Evolutionary conservation across 2,113 vertebrate species (phyloP), one percentile per base, ranked within the genome.

Genomic region (Lichenostomus cassidix): DNA sequence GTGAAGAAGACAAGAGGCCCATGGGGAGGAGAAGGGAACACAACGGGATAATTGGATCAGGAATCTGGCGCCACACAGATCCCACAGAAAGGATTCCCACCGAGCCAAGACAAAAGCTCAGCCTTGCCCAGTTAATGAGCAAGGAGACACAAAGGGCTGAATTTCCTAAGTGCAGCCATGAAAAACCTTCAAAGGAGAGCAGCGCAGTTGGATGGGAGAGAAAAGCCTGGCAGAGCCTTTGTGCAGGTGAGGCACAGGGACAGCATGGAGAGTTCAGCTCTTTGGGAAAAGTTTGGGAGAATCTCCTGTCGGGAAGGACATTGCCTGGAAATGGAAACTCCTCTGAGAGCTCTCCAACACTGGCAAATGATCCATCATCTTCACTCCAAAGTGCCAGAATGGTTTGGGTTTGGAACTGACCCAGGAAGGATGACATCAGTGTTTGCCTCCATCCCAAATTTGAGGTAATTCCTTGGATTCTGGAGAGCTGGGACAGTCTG

Each of bases 1-100:
- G 5, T 37, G 75, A 92, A 77, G 91, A 74, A 92, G 71, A 55
- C 75, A 58, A 68, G 96, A 92, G 90, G 73, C 87, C 35, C 25
- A 2, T 46, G 73, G 79, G 58, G 96, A 69, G 69, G 73, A 92
- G 86, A 47, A 4, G 22, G 87, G 64, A 80, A 31, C 73, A 89
- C 79, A 94, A 27, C 35, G 90, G 77, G 73, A 55, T 91, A 93
- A 96, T 70, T 97, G 94, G 95, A 87, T 89, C 65, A 65, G 87
- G 86, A 62, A 82, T 77, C 13, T 10, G 82, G 55, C 44, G 82
- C 85, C 91, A 33, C 58, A 20, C 12, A 27, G 84, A 70, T 68
- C 41, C 25, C 84, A 76, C 92, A 93, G 88, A 91, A 82, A 90
- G 84, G 15, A 87, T 47, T 47, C 44, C 3, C 17, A 8, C 28